Percentiles rank a stretch among this genome's conserved stretches.
Conservation (phyloP, 2,113 vertebrate species). For the Indicator maculatus region DNA sequence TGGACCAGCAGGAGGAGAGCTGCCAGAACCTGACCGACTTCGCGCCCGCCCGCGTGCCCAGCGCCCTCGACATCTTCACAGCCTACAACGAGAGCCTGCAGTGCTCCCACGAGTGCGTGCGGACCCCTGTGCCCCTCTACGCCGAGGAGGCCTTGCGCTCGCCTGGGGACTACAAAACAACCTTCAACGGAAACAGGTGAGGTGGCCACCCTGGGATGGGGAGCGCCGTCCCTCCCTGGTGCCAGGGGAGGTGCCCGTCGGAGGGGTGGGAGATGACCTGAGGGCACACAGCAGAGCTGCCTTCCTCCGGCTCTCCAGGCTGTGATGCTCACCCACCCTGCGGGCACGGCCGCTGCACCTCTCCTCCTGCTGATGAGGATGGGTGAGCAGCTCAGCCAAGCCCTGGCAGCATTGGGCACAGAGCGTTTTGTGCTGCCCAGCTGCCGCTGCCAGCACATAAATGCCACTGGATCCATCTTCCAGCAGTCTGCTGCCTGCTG, state of each 20-base stretch:
- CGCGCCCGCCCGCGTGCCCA: constrained; percentile 90
- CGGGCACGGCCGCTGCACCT: rapidly evolving
- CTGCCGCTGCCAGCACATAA: neutral
- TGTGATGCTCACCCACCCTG: rapidly evolving
- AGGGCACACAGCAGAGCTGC: neutral
- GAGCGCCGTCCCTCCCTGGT: rapidly evolving
- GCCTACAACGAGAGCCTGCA: constrained; percentile 97
- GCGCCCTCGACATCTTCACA: constrained; percentile 96
- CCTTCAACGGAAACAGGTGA: constrained; percentile 97
- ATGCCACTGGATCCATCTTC: neutral
- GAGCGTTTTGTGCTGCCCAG: rapidly evolving
- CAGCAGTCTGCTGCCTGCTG: neutral
- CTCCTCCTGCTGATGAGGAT: rapidly evolving
- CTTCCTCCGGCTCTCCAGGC: rapidly evolving
- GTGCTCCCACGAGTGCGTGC: constrained; percentile 95
- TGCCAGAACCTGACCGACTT: constrained; percentile 98
- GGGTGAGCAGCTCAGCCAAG: rapidly evolving
- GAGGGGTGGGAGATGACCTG: neutral
- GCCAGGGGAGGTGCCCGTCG: neutral
- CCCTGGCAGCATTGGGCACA: neutral
- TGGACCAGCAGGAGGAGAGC: constrained; percentile 97
- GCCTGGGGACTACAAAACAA: constrained; percentile 88
- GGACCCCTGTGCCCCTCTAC: constrained; percentile 88
- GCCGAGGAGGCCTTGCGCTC: constrained; percentile 91
- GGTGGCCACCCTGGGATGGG: rapidly evolving